Evolutionary conservation across 2,113 vertebrate species (phyloP).

Genomic region (Rutilus rutilus): DNA sequence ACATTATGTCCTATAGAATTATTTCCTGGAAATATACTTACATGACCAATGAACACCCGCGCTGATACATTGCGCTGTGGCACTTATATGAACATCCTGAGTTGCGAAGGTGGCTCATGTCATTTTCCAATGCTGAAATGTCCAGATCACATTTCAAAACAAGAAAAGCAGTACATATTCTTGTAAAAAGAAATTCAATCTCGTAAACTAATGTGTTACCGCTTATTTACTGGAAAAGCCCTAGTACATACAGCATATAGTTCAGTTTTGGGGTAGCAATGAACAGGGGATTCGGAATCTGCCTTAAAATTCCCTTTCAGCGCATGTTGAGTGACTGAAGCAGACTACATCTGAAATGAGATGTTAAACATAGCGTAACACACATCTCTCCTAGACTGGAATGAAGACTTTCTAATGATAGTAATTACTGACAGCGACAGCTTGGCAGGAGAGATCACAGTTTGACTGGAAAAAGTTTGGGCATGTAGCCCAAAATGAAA

Average conservation of each 20-base stretch:
- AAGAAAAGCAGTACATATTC: neutral
- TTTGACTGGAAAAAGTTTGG: conserved; percentile 19
- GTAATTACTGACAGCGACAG: conserved; percentile 46
- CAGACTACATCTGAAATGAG: conserved; percentile 28
- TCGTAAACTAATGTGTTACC: too few species aligned
- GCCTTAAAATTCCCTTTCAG: conserved; percentile 40
- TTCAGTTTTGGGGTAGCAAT: neutral
- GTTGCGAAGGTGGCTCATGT: neutral
- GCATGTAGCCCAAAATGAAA: conserved; percentile 7
- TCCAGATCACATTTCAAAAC: neutral
- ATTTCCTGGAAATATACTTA: neutral
- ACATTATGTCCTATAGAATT: neutral
- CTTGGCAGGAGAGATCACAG: conserved; percentile 40
- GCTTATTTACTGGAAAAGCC: neutral
- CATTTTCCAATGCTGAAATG: neutral
- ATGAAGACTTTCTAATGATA: conserved; percentile 50
- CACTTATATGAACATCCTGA: neutral
- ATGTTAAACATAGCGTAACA: conserved; percentile 41
- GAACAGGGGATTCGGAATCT: neutral
- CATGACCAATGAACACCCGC: neutral
- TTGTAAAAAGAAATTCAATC: too few species aligned
- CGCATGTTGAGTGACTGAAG: conserved; percentile 20
- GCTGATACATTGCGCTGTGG: neutral
- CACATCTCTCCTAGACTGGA: conserved; percentile 26
- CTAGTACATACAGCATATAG: neutral